These are phyloP conservation scores for Synanceia verrucosa DNA, from an alignment of 2,797 vertebrate species.

Conservation along the genomic window DNA sequence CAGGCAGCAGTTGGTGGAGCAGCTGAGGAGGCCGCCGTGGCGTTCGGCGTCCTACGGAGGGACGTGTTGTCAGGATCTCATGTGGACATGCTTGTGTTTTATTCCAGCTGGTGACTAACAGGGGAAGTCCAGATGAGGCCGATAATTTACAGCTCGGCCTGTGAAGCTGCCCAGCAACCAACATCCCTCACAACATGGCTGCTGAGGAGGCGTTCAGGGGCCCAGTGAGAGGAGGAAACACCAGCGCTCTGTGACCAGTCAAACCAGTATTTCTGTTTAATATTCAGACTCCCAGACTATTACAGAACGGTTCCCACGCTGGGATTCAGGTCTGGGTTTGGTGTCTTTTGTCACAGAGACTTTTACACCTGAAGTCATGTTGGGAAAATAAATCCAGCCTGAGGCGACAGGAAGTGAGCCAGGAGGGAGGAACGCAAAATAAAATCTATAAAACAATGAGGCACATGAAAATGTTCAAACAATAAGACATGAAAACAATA, in stretches of 20 bases:
- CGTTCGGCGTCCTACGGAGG: too few species aligned
- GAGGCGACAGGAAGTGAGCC: conserved; percentile 67
- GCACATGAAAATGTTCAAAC: conserved; percentile 57
- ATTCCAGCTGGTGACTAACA: too few species aligned
- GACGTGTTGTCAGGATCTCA: too few species aligned
- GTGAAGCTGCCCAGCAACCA: too few species aligned
- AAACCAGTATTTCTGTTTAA: conserved; percentile 65
- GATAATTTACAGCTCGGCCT: too few species aligned
- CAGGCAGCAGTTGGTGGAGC: too few species aligned
- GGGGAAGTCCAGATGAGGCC: too few species aligned
- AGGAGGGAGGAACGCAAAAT: conserved; percentile 44
- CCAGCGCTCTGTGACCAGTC: conserved; percentile 43
- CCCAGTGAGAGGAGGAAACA: too few species aligned
- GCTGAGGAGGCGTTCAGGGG: too few species aligned
- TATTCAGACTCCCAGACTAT: conserved; percentile 72
- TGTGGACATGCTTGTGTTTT: background rate
- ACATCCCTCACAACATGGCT: too few species aligned
- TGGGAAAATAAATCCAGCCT: conserved; percentile 79
- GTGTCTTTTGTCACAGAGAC: conserved; percentile 73
- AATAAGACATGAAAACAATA: too few species aligned
- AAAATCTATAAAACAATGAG: conserved; percentile 32
- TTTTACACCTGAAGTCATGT: conserved; percentile 65
- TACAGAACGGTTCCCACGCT: conserved; percentile 78
- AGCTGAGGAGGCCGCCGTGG: too few species aligned
- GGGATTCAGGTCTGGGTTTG: conserved; percentile 56